These are phyloP conservation scores for Geotrupes spiniger DNA, from an alignment of 2,888 invertebrate species.

Conservation along the genomic window DNA sequence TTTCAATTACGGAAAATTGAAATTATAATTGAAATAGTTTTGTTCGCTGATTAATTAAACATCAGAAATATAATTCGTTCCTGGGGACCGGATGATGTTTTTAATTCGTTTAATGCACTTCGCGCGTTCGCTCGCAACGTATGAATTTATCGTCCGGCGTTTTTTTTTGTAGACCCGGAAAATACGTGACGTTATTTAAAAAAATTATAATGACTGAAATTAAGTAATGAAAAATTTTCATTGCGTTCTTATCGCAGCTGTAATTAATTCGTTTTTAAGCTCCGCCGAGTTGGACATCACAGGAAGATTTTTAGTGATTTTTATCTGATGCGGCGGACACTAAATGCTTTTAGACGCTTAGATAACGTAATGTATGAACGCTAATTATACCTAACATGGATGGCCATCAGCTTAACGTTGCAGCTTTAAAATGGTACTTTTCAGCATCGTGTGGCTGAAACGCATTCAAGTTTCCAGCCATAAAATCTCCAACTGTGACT, in stretches of 20 bases:
- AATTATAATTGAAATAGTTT: slow-evolving; percentile 43
- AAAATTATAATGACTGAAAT: slow-evolving; percentile 8
- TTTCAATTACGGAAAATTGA: slow-evolving; percentile 43
- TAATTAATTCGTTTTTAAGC: slow-evolving; percentile 12
- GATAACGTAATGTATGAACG: too few species aligned
- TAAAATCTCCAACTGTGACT: too few species aligned
- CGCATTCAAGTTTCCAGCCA: too few species aligned
- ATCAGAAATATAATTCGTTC: slow-evolving; percentile 26
- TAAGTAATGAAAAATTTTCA: slow-evolving; percentile 16
- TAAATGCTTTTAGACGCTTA: too few species aligned
- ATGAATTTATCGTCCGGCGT: slow-evolving; percentile 18
- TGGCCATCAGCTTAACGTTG: too few species aligned
- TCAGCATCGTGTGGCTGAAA: too few species aligned
- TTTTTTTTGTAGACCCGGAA: neutral
- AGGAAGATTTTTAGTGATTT: too few species aligned
- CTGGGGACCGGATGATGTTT: slow-evolving; percentile 12
- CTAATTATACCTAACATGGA: too few species aligned
- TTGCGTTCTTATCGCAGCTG: slow-evolving; percentile 10
- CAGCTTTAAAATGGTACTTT: too few species aligned
- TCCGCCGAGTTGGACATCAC: neutral
- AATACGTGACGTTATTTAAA: slow-evolving; percentile 7
- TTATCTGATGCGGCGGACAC: too few species aligned
- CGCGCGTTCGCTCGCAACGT: slow-evolving; percentile 9
- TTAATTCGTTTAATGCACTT: slow-evolving; percentile 23
- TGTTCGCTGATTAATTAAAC: slow-evolving; percentile 37